Percentiles rank a stretch among this genome's conserved stretches.
These are phyloP conservation scores for Oligia fasciuncula DNA, from an alignment of 2,888 invertebrate genomes.

Conservation along the genomic window DNA sequence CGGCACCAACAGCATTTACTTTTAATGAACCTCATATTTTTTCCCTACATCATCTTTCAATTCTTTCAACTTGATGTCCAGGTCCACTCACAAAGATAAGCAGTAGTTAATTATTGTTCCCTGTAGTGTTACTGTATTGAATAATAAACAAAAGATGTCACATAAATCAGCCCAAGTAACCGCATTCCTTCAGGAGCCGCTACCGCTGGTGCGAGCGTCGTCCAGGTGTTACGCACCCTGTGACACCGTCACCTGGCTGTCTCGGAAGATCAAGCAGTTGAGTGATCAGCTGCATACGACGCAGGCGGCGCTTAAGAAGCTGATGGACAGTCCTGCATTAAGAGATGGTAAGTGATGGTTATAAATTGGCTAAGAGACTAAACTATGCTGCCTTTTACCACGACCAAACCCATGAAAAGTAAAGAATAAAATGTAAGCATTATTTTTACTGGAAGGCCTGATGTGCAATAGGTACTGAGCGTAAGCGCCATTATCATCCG, in stretches of 20 bases:
- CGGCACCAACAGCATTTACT: neutral
- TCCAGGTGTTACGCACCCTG: constrained; percentile 91
- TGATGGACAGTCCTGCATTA: constrained; percentile 78
- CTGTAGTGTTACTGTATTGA: neutral
- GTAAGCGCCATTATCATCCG: neutral
- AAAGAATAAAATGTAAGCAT: neutral
- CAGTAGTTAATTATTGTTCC: neutral
- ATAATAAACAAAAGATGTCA: constrained; percentile 28
- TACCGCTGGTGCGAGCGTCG: constrained; percentile 83
- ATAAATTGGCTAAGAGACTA: neutral
- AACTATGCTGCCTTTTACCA: neutral
- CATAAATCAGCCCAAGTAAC: constrained; percentile 57
- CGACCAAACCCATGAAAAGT: too few species aligned
- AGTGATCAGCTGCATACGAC: constrained; percentile 88
- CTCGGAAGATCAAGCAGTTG: constrained; percentile 89
- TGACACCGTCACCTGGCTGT: constrained; percentile 90
- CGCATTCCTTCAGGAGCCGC: constrained; percentile 77
- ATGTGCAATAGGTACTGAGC: neutral
- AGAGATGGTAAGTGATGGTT: constrained; percentile 71
- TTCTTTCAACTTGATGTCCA: neutral
- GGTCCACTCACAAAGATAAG: neutral
- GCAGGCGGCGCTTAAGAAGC: constrained; percentile 85
- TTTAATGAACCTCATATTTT: neutral
- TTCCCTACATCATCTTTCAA: neutral
- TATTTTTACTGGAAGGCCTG: too few species aligned